A percentile compares a stretch with the other conserved stretches of the same genome.
Evolutionary conservation across 2,888 invertebrate genomes (phyloP).

Genomic region (Cosmia pyralina): DNA sequence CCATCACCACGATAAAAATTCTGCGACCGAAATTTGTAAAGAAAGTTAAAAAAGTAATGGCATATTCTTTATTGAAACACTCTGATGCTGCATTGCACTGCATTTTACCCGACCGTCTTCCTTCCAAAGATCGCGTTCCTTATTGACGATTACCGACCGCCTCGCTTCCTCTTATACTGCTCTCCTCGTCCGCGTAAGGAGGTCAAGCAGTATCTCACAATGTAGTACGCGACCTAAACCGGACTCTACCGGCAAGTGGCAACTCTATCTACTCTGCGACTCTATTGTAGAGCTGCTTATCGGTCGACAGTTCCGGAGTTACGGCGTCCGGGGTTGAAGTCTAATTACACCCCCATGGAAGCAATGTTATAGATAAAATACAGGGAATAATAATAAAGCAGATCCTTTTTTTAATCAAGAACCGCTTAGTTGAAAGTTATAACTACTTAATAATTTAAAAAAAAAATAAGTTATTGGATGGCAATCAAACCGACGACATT

Average conservation of each 20-base stretch:
- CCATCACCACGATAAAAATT: no score
- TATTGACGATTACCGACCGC: background rate
- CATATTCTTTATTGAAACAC: no score
- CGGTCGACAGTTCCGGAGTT: constrained; percentile 48
- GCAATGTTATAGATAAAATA: background rate
- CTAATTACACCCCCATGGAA: constrained; percentile 8
- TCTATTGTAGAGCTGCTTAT: constrained; percentile 43
- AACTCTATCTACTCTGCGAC: constrained; percentile 27
- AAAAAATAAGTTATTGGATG: no score
- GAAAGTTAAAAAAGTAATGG: no score
- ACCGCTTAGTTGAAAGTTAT: no score
- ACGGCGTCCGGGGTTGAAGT: constrained; percentile 59
- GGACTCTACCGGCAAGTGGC: constrained; percentile 21
- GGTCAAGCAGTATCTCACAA: constrained; percentile 52
- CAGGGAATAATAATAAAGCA: no score
- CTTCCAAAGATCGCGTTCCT: background rate
- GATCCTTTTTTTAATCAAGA: no score
- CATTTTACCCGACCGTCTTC: background rate
- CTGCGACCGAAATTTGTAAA: no score
- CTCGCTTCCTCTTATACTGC: constrained; percentile 38
- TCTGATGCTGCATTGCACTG: no score
- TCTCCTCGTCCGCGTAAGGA: constrained; percentile 20
- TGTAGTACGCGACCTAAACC: constrained; percentile 55
- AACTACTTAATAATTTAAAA: no score
- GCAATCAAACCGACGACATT: no score